phyloP scores from a whole-genome alignment of 2,113 vertebrate species.

The Corythoichthys haematopterus region DNA sequence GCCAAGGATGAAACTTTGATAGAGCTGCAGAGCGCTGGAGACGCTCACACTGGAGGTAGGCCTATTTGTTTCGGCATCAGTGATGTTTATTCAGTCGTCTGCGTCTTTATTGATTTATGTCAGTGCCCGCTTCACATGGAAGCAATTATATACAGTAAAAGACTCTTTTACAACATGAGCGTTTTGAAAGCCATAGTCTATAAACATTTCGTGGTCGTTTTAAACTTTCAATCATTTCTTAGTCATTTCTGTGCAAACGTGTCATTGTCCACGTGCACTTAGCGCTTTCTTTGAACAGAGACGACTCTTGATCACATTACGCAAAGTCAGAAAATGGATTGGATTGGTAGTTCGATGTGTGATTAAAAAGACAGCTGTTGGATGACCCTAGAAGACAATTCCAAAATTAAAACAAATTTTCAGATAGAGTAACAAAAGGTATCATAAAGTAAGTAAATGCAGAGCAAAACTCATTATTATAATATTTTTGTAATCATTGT shows the following conservation, averaged over 20 bases:
- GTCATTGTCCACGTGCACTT: not conserved
- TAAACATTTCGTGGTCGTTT: not conserved
- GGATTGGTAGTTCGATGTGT: not conserved
- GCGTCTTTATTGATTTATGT: not conserved
- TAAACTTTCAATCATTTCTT: not conserved
- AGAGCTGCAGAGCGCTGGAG: conserved; percentile 63
- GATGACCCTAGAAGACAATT: not conserved
- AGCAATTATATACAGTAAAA: not conserved
- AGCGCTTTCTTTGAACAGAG: not conserved
- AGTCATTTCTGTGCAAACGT: not conserved
- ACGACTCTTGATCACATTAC: not conserved
- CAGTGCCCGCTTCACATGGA: not conserved
- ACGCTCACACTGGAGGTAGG: conserved; percentile 62
- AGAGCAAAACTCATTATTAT: too few species aligned
- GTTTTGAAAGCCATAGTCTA: not conserved
- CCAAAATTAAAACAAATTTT: not conserved
- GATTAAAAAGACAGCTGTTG: too few species aligned
- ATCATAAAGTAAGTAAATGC: too few species aligned
- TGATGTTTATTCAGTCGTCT: not conserved
- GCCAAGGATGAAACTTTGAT: conserved; percentile 71
- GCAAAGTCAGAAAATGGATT: not conserved
- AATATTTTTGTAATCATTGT: too few species aligned
- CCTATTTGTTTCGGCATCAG: not conserved
- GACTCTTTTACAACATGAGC: not conserved
- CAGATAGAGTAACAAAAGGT: too few species aligned